Base-by-base conservation (phyloP, 2,888 invertebrate species). In the Lasioglossum calceatum region DNA sequence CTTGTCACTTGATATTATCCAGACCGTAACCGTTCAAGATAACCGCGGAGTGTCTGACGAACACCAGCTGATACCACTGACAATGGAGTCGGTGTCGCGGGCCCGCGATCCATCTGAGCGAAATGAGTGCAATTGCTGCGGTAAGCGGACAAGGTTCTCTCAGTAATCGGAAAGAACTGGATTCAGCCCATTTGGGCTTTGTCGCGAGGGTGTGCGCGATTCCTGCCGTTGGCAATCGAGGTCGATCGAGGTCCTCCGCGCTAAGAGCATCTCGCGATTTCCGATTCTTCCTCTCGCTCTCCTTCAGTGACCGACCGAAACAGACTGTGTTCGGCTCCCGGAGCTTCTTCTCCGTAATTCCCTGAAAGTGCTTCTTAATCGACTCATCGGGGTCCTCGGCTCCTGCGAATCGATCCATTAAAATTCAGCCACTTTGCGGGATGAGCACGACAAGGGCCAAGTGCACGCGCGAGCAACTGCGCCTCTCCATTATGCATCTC, bases 251-350 rank as follows among this genome's bases (percentile, higher is more conserved):
- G 2, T 54, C 23, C 86, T 16, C 16, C 27, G 14, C 27, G 27
- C 61, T 92, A 92, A 93, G 91, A 93, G 93, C 92, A 90, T 86
- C 79, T 93, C 93, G 92, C 93, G 93, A 94, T 94, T 93, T 93
- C 94, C 27, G 72, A 47, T 54, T 54, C 54, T 54, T 23, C 2
- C 23, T 8, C 54, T 10, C 54, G 23, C 23, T 54, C 8, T 54
- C 54, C 1, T 89, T 88, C 91, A 89, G 91, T 27, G 80, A 90
- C 81, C 86, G 87, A 90, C 86, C 79, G 82, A 75, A 82, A 83
- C 79, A 76, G 39, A 47, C 70, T 54, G 54, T 61, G 61, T 73
- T 64, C 71, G n/a, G 32, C 44, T 23, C 16, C 10, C 27, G n/a
- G 23, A 36, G 44, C 58, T 32, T 27, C 36, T 36, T 67, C 23